These are phyloP conservation scores for Steinernema feltiae DNA, from an alignment of 1,140 invertebrate species.

Conservation along the genomic window DNA sequence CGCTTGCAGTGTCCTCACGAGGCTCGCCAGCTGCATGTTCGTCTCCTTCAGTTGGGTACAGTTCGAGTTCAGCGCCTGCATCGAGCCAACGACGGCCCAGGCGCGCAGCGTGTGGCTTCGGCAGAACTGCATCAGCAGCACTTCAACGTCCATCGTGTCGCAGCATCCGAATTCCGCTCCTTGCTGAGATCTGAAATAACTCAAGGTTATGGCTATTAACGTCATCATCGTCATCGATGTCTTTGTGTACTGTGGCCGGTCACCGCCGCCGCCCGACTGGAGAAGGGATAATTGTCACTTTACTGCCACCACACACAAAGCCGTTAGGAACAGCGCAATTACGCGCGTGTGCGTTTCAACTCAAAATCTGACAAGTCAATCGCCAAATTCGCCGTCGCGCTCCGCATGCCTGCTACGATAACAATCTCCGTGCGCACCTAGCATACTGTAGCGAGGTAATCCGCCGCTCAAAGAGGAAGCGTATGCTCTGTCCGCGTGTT, in stretches of 20 bases:
- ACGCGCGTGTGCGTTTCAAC: constrained; percentile 11
- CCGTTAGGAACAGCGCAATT: constrained; percentile 15
- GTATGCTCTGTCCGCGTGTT: neutral
- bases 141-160: constrained; percentile 53
- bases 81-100: constrained; percentile 52
- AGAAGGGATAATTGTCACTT: constrained; percentile 15
- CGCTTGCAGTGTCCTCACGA: neutral
- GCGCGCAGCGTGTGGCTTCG: constrained; percentile 48
- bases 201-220: constrained; percentile 13
- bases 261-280: neutral
- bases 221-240: neutral
- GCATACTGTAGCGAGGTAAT: constrained; percentile 9
- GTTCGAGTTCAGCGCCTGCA: constrained; percentile 27
- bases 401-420: neutral
- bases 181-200: constrained; percentile 46
- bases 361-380: constrained; percentile 15
- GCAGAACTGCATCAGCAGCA: constrained; percentile 54
- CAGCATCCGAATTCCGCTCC: constrained; percentile 54
- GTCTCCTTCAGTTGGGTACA: neutral
- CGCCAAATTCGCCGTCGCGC: too few species aligned
- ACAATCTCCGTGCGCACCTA: neutral
- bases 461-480: neutral
- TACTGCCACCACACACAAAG: constrained; percentile 10
- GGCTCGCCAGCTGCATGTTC: neutral
- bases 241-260: constrained; percentile 4